A percentile compares a stretch with the other conserved stretches of the same genome.
phyloP scores from a whole-genome alignment of 2,797 vertebrate species.

The Luscinia megarhynchos region DNA sequence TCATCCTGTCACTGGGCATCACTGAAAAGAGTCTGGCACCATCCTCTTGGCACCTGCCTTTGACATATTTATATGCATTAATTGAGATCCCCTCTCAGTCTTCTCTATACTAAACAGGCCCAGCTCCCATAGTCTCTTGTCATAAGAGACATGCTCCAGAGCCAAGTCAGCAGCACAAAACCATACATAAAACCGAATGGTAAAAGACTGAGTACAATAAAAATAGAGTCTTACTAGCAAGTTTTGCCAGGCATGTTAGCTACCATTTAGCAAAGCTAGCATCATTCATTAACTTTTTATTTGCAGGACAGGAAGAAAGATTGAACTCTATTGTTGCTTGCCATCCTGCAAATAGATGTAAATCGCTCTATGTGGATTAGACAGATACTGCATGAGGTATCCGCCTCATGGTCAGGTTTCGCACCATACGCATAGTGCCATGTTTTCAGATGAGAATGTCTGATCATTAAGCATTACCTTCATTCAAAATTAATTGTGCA shows the following conservation, averaged over 20 bases:
- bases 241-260: not conserved
- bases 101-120: not conserved
- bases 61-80: not conserved
- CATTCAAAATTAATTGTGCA: not conserved
- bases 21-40: not conserved
- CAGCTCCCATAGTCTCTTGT: not conserved
- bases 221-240: not conserved
- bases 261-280: not conserved
- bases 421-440: not conserved
- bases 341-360: not conserved
- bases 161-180: not conserved
- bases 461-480: not conserved
- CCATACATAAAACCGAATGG: not conserved
- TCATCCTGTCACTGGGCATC: not conserved
- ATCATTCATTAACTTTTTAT: not conserved
- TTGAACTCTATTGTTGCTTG: not conserved
- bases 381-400: not conserved
- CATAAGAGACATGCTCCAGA: not conserved
- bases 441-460: not conserved
- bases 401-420: rapidly evolving
- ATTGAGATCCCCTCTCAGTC: not conserved
- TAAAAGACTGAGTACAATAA: not conserved
- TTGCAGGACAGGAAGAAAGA: not conserved
- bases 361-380: not conserved
- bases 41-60: not conserved